These are phyloP conservation scores for Amblyraja radiata DNA, from an alignment of 2,797 vertebrate species.

Conservation along the genomic window DNA sequence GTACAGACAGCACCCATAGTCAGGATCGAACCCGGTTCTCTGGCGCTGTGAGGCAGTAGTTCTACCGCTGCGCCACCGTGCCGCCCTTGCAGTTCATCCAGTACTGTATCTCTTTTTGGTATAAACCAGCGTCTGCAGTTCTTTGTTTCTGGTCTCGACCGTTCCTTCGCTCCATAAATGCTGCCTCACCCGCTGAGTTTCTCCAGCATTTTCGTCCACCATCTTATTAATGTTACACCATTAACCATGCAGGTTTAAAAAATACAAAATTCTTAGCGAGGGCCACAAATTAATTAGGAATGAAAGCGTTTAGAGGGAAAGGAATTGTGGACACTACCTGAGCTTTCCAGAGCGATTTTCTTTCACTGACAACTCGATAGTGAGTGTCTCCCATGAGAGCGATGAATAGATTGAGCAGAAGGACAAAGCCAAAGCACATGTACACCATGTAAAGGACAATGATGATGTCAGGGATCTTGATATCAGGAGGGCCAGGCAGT, in stretches of 20 bases:
- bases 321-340: neutral
- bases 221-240: neutral
- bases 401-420: slow-evolving; percentile 42
- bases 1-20: too few relatives aligned
- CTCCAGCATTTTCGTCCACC: too few relatives aligned
- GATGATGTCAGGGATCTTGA: slow-evolving; percentile 35
- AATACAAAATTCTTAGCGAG: neutral
- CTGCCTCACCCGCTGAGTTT: too few relatives aligned
- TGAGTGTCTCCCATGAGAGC: slow-evolving; percentile 35
- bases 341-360: slow-evolving; percentile 38
- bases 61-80: too few relatives aligned
- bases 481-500: slow-evolving; percentile 25
- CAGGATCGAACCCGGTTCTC: too few relatives aligned
- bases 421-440: slow-evolving; percentile 38
- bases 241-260: neutral
- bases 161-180: too few relatives aligned
- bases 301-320: neutral
- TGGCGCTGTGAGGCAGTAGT: too few relatives aligned
- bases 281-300: neutral
- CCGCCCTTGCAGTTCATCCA: too few relatives aligned
- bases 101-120: too few relatives aligned
- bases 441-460: slow-evolving; percentile 40
- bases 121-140: too few relatives aligned
- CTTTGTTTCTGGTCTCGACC: too few relatives aligned
- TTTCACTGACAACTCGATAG: slow-evolving; percentile 37